These are phyloP conservation scores for Sebastes taczanowskii DNA, from an alignment of 2,797 vertebrate genomes.

Conservation along the genomic window DNA sequence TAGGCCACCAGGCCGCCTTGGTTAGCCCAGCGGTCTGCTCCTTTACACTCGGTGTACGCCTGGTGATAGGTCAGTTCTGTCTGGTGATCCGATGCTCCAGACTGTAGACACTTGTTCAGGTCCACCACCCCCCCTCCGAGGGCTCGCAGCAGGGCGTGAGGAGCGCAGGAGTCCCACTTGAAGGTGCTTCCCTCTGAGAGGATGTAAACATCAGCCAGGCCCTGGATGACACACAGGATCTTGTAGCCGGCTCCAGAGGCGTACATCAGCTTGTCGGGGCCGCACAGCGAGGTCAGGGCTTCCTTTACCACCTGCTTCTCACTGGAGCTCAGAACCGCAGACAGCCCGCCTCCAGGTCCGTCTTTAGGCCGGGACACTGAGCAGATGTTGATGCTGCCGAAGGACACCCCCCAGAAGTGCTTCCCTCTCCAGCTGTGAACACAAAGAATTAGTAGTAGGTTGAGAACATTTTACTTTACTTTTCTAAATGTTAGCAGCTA, in stretches of 20 bases:
- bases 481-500: background rate
- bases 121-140: conserved; percentile 88
- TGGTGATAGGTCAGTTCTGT: conserved; percentile 85
- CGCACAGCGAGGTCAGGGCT: conserved; percentile 75
- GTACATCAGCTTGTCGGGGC: conserved; percentile 73
- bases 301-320: conserved; percentile 83
- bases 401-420: conserved; percentile 85
- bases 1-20: conserved; percentile 88
- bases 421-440: conserved; percentile 81
- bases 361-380: conserved; percentile 64
- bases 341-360: conserved; percentile 44
- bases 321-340: conserved; percentile 86
- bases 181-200: conserved; percentile 91
- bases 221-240: conserved; percentile 89
- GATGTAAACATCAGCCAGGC: conserved; percentile 86
- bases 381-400: conserved; percentile 73
- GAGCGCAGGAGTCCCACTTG: conserved; percentile 92
- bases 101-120: conserved; percentile 75
- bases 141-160: conserved; percentile 87
- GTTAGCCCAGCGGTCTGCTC: conserved; percentile 89
- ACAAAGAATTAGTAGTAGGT: background rate
- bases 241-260: conserved; percentile 91
- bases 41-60: conserved; percentile 68
- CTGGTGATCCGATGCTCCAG: conserved; percentile 39
- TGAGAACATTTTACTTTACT: background rate